Base-by-base conservation (phyloP, 2,888 invertebrate species). In the Cabera pusaria region DNA sequence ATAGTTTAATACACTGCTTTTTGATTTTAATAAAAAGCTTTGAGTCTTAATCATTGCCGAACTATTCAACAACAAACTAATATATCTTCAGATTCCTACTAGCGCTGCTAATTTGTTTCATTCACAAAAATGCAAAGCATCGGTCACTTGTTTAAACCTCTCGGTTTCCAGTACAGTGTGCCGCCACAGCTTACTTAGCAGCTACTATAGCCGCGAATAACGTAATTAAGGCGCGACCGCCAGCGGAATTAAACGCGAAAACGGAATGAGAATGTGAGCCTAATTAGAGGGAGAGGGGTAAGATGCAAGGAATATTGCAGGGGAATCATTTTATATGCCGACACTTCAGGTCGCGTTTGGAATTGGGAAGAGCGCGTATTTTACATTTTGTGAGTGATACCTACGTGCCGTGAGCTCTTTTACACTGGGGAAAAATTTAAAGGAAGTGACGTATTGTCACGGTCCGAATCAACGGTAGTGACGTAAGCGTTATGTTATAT, bases 261-360 rank as follows among this genome's bases (percentile, higher is more conserved):
- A 90, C 86, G 83, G 84, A 89, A 90, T 83, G 89, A 88, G 90
- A 90, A 90, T 90, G 86, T 90, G 88, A 87, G 86, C 82, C 90
- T 90, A 90, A 90, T 90, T 90, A 90, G 89, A 84, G 82, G 77
- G 73, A 81, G 56, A 17, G 28, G 22, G 36, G 35, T 6, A 35
- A 41, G 41, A 41, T 29, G 51, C 43, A 39, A 31, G 22, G 53
- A 52, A 54, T 59, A 33, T 33, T 39, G 38, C 38, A 26, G 7
- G 6, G n/a, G 8, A 18, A 31, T 21, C 14, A 14, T 14, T 14
- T 14, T 14, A 20, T 7, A 7, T 7, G 14, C 14, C 4, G 14
- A 14, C 14, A 14, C 14, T 14, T 14, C 14, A 14, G 14, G 14
- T 14, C 4, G 4, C 14, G 4, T 14, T 14, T 14, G 14, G 4